Evolutionary conservation across 1,140 invertebrate species (phyloP).

Genomic region (Drosophila bipectinata): DNA sequence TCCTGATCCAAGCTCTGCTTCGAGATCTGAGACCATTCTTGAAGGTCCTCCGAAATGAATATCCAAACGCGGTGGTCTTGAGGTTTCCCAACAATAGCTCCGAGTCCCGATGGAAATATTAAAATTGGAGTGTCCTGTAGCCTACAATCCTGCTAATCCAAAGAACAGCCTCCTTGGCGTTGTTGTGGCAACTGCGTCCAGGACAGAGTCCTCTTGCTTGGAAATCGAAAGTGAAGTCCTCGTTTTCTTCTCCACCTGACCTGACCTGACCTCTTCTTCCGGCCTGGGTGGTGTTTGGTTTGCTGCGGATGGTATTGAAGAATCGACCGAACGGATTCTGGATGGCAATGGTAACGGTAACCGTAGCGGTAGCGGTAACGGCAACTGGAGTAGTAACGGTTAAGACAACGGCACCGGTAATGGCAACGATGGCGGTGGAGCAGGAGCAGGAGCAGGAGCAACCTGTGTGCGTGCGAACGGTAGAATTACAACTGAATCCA

Average conservation of each 20-base stretch:
- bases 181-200: conserved; percentile 62
- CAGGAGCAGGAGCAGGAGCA: conserved; percentile 24
- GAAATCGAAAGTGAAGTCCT: conserved; percentile 76
- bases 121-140: background rate
- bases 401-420: background rate
- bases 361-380: too few species aligned
- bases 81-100: too few species aligned
- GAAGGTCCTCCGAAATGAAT: background rate
- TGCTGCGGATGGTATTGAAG: conserved; percentile 13
- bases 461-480: conserved; percentile 81
- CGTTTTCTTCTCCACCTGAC: conserved; percentile 3
- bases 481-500: conserved; percentile 84
- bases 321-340: conserved; percentile 17
- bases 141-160: background rate
- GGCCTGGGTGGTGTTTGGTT: conserved; percentile 11
- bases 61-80: background rate
- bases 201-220: conserved; percentile 5
- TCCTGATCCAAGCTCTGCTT: too few species aligned
- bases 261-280: background rate
- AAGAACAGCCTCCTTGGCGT: conserved; percentile 34
- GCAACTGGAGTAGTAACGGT: background rate
- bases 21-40: background rate
- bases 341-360: conserved; percentile 66
- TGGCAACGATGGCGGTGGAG: conserved; percentile 59
- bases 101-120: background rate